phyloP scores from a whole-genome alignment of 2,888 invertebrate species.

The Diplazon laetatorius region DNA sequence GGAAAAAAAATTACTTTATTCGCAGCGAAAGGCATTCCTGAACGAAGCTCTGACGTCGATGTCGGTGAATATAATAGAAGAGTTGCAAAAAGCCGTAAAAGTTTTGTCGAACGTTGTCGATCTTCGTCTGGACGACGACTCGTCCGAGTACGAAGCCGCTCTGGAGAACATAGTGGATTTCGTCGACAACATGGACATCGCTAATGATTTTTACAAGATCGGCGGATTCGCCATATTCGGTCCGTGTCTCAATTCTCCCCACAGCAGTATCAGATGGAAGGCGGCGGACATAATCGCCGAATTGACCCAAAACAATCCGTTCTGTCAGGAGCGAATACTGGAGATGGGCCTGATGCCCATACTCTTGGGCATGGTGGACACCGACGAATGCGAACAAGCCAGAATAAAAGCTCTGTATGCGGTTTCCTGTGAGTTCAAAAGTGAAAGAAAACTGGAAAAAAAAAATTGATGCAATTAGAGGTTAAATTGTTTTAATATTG shows the following conservation, averaged over 20 bases:
- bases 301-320: conserved; percentile 93
- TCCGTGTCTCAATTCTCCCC: conserved; percentile 86
- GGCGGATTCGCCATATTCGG: conserved; percentile 91
- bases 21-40: conserved; percentile 88
- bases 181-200: conserved; percentile 90
- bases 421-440: conserved; percentile 87
- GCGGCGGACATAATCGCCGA: conserved; percentile 90
- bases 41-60: conserved; percentile 88
- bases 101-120: conserved; percentile 84
- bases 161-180: conserved; percentile 88
- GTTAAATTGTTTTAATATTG: too few species aligned
- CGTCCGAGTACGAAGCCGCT: conserved; percentile 85
- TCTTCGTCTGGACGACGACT: conserved; percentile 83
- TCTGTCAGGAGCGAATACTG: conserved; percentile 89
- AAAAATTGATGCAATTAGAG: too few species aligned
- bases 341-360: conserved; percentile 87
- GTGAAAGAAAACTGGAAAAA: too few species aligned
- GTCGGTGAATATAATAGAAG: conserved; percentile 88
- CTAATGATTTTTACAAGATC: conserved; percentile 93
- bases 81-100: conserved; percentile 86
- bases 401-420: conserved; percentile 90
- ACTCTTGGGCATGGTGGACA: conserved; percentile 85
- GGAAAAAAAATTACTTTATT: conserved; percentile 66
- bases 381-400: conserved; percentile 84
- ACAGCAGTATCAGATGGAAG: conserved; percentile 85